A percentile compares a stretch with the other conserved stretches of the same genome.
Conservation (phyloP, 2,113 vertebrate species). For the Datnioides undecimradiatus region DNA sequence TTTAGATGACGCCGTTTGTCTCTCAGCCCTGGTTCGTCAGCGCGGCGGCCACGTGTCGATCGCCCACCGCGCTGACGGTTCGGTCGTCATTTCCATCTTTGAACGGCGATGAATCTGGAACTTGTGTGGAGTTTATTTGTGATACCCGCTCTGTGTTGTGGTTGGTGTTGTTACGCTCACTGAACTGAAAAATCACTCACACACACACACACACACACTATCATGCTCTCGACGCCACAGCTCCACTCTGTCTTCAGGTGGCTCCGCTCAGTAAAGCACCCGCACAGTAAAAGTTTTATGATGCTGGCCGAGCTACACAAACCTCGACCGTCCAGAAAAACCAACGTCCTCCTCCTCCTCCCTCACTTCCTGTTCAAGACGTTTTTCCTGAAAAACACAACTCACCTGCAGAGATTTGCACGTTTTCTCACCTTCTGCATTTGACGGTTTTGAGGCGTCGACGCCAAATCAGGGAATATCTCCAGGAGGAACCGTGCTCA, state of each 20-base stretch:
- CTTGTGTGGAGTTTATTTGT: background rate
- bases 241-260: background rate
- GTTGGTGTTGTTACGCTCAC: background rate
- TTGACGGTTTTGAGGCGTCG: too few species aligned
- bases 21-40: too few species aligned
- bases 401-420: background rate
- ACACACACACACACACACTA: background rate
- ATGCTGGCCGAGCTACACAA: background rate
- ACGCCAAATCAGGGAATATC: too few species aligned
- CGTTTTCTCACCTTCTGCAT: too few species aligned
- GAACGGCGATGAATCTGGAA: too few species aligned
- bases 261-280: background rate
- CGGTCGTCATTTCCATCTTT: background rate
- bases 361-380: background rate
- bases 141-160: background rate
- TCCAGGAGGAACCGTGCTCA: too few species aligned
- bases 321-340: background rate
- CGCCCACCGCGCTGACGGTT: background rate
- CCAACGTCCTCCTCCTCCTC: background rate
- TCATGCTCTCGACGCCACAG: background rate
- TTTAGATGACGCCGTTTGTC: too few species aligned
- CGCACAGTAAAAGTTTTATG: background rate
- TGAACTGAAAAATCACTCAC: background rate
- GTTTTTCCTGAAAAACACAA: background rate
- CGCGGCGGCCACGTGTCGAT: background rate